A percentile compares a stretch with the other conserved stretches of the same genome.
Conservation (phyloP, 2,797 vertebrate genomes). For the Denticeps clupeoides region DNA sequence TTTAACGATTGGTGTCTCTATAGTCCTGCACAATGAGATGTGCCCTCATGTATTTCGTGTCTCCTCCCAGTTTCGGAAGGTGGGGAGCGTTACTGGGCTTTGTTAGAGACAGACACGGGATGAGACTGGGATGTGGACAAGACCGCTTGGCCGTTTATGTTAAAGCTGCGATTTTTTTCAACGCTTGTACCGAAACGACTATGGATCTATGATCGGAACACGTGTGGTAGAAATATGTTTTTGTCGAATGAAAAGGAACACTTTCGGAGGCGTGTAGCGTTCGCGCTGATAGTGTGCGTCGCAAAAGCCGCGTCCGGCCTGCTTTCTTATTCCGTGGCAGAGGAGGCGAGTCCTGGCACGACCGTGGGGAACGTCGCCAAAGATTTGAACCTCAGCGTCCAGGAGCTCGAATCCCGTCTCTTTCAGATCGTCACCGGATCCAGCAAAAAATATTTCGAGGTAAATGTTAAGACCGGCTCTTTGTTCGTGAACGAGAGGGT, state of each 20-base stretch:
- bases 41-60: neutral
- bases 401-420: slow-evolving; percentile 39
- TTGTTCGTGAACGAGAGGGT: slow-evolving; percentile 47
- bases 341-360: slow-evolving; percentile 46
- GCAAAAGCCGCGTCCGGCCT: slow-evolving; percentile 40
- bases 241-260: slow-evolving; percentile 17
- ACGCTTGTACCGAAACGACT: too few relatives aligned
- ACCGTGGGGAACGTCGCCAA: slow-evolving; percentile 51
- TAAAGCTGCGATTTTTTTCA: too few relatives aligned
- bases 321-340: slow-evolving; percentile 50
- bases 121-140: slow-evolving; percentile 14
- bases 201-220: neutral
- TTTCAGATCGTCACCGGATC: slow-evolving; percentile 48
- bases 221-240: slow-evolving; percentile 30
- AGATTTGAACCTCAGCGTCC: slow-evolving; percentile 42
- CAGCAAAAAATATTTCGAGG: slow-evolving; percentile 45
- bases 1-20: neutral
- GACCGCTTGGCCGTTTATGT: slow-evolving; percentile 32
- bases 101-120: slow-evolving; percentile 31
- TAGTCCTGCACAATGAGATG: neutral
- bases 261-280: slow-evolving; percentile 21
- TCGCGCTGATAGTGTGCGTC: slow-evolving; percentile 29
- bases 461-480: slow-evolving; percentile 46
- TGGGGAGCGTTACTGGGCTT: neutral
- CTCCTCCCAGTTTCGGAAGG: neutral